These are phyloP conservation scores for Echeneis naucrates DNA, from an alignment of 2,797 vertebrate genomes.

Conservation along the genomic window DNA sequence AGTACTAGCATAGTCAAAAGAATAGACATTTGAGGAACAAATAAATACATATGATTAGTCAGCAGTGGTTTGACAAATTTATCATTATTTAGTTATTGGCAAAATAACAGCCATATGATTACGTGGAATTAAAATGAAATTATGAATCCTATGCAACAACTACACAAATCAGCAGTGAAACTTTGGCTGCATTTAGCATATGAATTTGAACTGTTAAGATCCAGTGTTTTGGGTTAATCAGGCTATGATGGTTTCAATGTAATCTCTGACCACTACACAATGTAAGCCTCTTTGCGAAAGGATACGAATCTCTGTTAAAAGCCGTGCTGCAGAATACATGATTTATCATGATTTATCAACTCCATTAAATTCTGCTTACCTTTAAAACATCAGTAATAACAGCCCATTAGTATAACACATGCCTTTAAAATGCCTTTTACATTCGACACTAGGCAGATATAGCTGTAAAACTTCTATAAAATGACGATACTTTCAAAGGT, in stretches of 20 bases:
- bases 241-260: not conserved
- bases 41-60: not conserved
- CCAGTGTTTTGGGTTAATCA: not conserved
- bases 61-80: too few relatives aligned
- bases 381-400: not conserved
- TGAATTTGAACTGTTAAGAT: not conserved
- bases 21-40: conserved; percentile 1
- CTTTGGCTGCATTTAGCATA: not conserved
- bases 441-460: not conserved
- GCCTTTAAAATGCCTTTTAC: not conserved
- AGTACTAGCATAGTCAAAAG: not conserved
- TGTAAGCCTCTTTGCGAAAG: not conserved
- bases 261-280: not conserved
- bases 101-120: too few relatives aligned
- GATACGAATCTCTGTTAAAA: not conserved
- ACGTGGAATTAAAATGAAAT: not conserved
- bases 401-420: not conserved
- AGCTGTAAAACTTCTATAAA: too few relatives aligned
- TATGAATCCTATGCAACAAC: not conserved
- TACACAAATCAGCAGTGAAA: not conserved
- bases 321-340: too few relatives aligned
- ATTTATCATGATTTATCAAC: too few relatives aligned
- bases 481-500: not conserved
- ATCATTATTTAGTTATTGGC: too few relatives aligned
- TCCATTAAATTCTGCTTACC: not conserved